Evolutionary conservation across 2,888 invertebrate species (phyloP).

Genomic region (Apodemia mormo): DNA sequence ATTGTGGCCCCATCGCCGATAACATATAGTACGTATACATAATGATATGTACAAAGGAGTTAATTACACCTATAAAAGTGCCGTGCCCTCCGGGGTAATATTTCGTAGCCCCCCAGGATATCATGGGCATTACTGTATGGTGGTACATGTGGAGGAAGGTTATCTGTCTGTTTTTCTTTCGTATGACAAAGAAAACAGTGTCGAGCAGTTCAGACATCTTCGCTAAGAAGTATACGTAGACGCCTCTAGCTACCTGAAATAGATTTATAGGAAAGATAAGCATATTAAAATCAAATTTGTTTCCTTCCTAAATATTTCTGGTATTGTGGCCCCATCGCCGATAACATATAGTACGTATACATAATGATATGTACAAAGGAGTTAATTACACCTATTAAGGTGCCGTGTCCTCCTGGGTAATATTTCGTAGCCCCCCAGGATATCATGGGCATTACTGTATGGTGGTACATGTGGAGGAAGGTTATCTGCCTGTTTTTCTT

Average conservation of each 20-base stretch:
- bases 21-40: constrained; percentile 97
- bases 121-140: constrained; percentile 96
- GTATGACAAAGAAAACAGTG: constrained; percentile 95
- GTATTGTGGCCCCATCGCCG: constrained; percentile 93
- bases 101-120: constrained; percentile 95
- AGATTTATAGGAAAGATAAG: background rate
- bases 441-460: constrained; percentile 96
- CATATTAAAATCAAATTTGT: constrained; percentile 46
- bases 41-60: constrained; percentile 96
- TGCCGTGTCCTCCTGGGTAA: constrained; percentile 93
- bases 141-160: constrained; percentile 96
- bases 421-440: constrained; percentile 97
- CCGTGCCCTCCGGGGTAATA: constrained; percentile 93
- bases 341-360: constrained; percentile 95
- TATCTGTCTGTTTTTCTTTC: constrained; percentile 95
- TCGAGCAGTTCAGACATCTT: constrained; percentile 95
- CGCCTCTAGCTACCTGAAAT: constrained; percentile 85
- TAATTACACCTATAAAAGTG: constrained; percentile 71
- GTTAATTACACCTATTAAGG: constrained; percentile 94
- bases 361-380: constrained; percentile 97
- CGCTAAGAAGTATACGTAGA: constrained; percentile 93
- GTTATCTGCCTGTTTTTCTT: constrained; percentile 95
- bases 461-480: constrained; percentile 95
- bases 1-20: constrained; percentile 93
- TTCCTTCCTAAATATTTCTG: constrained; percentile 97